Percentiles rank a stretch among this genome's conserved stretches.
These are phyloP conservation scores for Ammodytes marinus DNA, from an alignment of 2,113 vertebrate species.

Conservation along the genomic window DNA sequence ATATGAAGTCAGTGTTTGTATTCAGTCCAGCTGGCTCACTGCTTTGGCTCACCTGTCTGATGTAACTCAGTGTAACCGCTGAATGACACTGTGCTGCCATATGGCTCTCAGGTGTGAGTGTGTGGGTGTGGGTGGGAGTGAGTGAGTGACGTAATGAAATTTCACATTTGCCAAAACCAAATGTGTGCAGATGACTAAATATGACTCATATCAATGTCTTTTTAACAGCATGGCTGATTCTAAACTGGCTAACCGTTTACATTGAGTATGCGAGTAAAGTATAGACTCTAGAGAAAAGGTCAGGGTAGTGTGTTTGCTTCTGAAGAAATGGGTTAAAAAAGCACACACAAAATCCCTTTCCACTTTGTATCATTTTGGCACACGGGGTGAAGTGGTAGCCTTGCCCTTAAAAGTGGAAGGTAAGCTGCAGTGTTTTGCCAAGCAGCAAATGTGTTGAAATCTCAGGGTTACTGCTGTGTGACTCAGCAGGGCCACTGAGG, in stretches of 20 bases:
- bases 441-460: conserved; percentile 71
- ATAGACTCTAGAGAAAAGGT: conserved; percentile 6
- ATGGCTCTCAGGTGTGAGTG: conserved; percentile 33
- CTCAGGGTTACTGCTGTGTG: conserved; percentile 58
- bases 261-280: not conserved
- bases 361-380: conserved; percentile 32
- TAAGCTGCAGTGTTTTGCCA: conserved; percentile 63
- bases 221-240: not conserved
- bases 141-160: conserved; percentile 20
- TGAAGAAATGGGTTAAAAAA: conserved; percentile 30
- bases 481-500: conserved; percentile 47
- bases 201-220: conserved; percentile 1
- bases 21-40: conserved; percentile 64
- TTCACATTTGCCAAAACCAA: conserved; percentile 24
- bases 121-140: conserved; percentile 10
- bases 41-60: conserved; percentile 59
- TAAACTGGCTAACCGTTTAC: not conserved
- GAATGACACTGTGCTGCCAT: conserved; percentile 53
- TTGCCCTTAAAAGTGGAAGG: conserved; percentile 39
- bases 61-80: conserved; percentile 62
- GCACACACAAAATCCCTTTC: conserved; percentile 27
- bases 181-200: conserved; percentile 8
- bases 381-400: conserved; percentile 37
- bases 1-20: conserved; percentile 65
- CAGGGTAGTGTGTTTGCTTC: conserved; percentile 22